phyloP scores from a whole-genome alignment of 2,113 vertebrate genomes.

The Zingel zingel region DNA sequence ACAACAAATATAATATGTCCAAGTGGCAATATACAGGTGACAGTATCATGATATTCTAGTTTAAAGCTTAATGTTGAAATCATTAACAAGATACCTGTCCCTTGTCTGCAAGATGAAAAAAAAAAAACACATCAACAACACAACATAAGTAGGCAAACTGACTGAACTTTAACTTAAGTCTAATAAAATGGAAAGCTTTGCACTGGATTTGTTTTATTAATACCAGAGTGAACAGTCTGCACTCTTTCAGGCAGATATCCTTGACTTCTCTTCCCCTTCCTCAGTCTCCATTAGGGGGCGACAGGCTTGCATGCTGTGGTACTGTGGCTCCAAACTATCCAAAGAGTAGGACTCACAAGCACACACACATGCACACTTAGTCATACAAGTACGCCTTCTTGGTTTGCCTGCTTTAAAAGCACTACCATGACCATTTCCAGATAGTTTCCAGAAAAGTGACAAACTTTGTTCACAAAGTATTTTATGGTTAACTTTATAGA shows the following conservation, averaged over 20 bases:
- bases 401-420: not conserved
- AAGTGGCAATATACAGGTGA: too few species aligned
- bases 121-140: not conserved
- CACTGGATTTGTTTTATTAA: not conserved
- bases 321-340: not conserved
- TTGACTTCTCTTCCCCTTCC: not conserved
- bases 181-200: not conserved
- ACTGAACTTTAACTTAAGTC: not conserved
- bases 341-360: not conserved
- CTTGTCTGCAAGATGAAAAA: not conserved
- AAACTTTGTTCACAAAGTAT: not conserved
- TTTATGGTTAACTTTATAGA: not conserved
- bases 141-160: not conserved
- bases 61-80: not conserved
- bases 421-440: not conserved
- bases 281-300: conserved; percentile 76
- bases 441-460: not conserved
- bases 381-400: not conserved
- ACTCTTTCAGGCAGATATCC: not conserved
- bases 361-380: not conserved
- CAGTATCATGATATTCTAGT: not conserved
- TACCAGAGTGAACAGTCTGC: not conserved
- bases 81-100: not conserved
- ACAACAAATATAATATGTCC: not conserved
- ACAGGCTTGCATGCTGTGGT: conserved; percentile 30